Base-by-base conservation (phyloP, 2,888 invertebrate species). In the Eumerus sabulonum region DNA sequence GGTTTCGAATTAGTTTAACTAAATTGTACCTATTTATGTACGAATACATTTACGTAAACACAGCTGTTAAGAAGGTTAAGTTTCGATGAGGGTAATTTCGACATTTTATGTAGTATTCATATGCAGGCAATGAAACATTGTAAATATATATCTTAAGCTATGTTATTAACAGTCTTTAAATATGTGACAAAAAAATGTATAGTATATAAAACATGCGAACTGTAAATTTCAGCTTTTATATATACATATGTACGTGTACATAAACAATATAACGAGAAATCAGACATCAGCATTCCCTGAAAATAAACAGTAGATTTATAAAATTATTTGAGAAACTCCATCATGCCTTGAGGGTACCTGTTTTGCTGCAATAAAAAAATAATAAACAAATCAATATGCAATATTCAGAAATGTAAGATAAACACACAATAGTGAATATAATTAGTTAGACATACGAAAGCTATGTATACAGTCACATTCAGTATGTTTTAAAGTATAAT, bases 331-430 rank as follows among this genome's bases (percentile, higher is more conserved):
- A 73, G 77, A 68, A 72, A 73, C 67, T 76, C 77, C 77, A 74
- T 66, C 77, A 82, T 82, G 82, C 82, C 82, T 82, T 82, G 77
- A 77, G 73, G 82, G 82, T 82, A 82, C 82, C 82, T 82, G 82
- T 82, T 74, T 76, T 73, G 73, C 67, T 59, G 73, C 68, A 73
- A 73, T 66, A 64, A 59, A 54, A 68, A 67, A 47, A 59, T 50
- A 71, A 71, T 56, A 63, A 60, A 72, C 57, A 72, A 64, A 64
- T 40, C 38, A 59, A 66, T 73, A 66, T 64, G 63, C 73, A 74
- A 74, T 62, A 67, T 59, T 74, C 74, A 67, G 67, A 74, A 60
- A 59, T 56, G 42, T 13, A 27, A 59, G 57, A 19, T 12, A 62
- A 63, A 64, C 54, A 27, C 27, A 27, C 2, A 27, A 27, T 27